These are phyloP conservation scores for Adineta ricciae DNA, from an alignment of 2,888 invertebrate genomes.

Conservation along the genomic window DNA sequence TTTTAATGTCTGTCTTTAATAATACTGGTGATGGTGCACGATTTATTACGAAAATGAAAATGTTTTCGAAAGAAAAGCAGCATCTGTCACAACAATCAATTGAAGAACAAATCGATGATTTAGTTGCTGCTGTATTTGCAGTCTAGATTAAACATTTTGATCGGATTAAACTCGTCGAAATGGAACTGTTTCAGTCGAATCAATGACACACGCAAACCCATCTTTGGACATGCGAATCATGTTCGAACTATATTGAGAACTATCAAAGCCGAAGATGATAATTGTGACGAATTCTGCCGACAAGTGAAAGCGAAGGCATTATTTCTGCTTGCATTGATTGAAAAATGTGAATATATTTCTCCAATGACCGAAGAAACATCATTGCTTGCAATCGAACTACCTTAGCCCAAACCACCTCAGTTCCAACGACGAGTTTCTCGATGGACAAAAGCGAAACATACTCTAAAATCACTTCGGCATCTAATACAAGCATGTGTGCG, in stretches of 20 bases:
- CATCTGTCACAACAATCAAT: not conserved
- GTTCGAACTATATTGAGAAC: not conserved
- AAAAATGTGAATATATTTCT: not conserved
- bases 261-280: not conserved
- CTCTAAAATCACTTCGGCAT: not conserved
- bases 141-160: not conserved
- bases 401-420: not conserved
- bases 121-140: not conserved
- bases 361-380: not conserved
- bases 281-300: not conserved
- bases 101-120: not conserved
- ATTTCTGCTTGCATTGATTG: not conserved
- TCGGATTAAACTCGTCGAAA: not conserved
- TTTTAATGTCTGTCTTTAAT: not conserved
- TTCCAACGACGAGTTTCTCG: not conserved
- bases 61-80: not conserved
- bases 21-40: not conserved
- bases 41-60: not conserved
- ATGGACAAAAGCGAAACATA: conserved; percentile 1
- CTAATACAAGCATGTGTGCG: not conserved
- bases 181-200: not conserved
- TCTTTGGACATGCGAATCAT: not conserved
- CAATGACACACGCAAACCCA: not conserved
- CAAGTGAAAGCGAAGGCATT: not conserved
- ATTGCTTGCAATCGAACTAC: too few relatives aligned